Evolutionary conservation across 2,888 invertebrate genomes (phyloP), one percentile per base, ranked within the genome.

Genomic region (Litoditis marina): DNA sequence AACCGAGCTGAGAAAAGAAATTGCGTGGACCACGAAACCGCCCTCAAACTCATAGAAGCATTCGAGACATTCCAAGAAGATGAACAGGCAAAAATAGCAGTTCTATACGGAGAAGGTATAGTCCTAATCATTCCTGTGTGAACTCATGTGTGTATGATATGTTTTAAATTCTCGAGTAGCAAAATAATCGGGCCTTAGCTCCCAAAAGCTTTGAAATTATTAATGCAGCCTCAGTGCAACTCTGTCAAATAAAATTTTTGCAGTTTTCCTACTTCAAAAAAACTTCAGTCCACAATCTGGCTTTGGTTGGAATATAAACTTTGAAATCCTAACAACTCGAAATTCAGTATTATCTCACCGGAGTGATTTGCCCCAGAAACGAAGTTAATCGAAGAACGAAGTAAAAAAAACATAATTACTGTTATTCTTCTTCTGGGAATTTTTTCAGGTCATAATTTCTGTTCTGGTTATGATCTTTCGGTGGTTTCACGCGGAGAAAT

Each of bases 391-490:
- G 6, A 25, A 39, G 30, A 19, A 32, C 8, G 51, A 30, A 19
- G 32, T 36, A n/a, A 36, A 36, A 36, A n/a, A n/a, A n/a, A n/a
- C n/a, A n/a, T n/a, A n/a, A n/a, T n/a, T n/a, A n/a, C n/a, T n/a
- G n/a, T n/a, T n/a, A n/a, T n/a, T n/a, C 36, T 36, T 36, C 13
- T 36, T 44, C 32, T 59, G 16, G 6, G 39, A 19, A 19, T 16
- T n/a, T 19, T 50, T 60, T 47, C 63, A 85, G 93, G 94, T n/a
- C 94, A 94, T 0, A 90, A 90, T 61, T 95, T 96, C 84, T 94
- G 92, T 84, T 89, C 94, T 2, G 95, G 95, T 0, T 91, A 89
- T 83, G 94, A 95, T 84, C 87, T 94, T 56, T 86, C 89, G 56
- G 91, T 92, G 81, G 85, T 94, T 13, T 64, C 68, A 2, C 60